Percentiles rank a stretch among this genome's conserved stretches.
phyloP scores from a whole-genome alignment of 2,888 invertebrate species.

The Idaea dimidiata region DNA sequence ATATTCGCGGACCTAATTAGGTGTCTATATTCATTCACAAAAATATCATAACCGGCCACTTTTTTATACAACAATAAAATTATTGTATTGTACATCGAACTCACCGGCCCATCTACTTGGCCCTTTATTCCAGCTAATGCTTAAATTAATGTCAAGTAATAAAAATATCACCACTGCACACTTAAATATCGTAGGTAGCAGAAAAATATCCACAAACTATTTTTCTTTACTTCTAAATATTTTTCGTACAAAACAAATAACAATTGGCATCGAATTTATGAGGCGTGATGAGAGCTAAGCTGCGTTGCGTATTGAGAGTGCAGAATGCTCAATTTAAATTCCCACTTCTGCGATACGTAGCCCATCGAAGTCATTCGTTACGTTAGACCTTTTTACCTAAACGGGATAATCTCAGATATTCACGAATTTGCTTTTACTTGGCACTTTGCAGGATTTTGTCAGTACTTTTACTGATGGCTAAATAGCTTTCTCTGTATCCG shows the following conservation, averaged over 20 bases:
- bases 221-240: slow-evolving; percentile 50
- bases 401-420: slow-evolving; percentile 31
- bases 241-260: slow-evolving; percentile 66
- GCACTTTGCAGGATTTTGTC: slow-evolving; percentile 28
- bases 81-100: too few species aligned
- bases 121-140: too few species aligned
- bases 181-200: neutral
- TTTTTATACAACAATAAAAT: too few species aligned
- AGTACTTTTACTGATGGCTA: slow-evolving; percentile 20
- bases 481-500: slow-evolving; percentile 20
- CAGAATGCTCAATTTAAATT: slow-evolving; percentile 59
- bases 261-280: slow-evolving; percentile 70
- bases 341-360: slow-evolving; percentile 32
- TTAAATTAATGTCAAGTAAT: too few species aligned
- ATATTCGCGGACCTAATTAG: too few species aligned
- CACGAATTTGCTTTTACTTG: slow-evolving; percentile 29
- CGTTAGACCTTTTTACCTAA: slow-evolving; percentile 30
- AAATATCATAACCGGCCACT: too few species aligned
- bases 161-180: too few species aligned
- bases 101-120: too few species aligned
- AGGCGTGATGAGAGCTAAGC: slow-evolving; percentile 64
- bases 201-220: slow-evolving; percentile 4
- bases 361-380: slow-evolving; percentile 20
- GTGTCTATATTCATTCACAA: too few species aligned
- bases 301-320: slow-evolving; percentile 73